phyloP scores from a whole-genome alignment of 1,140 invertebrate genomes.

The Zaprionus nigranus region DNA sequence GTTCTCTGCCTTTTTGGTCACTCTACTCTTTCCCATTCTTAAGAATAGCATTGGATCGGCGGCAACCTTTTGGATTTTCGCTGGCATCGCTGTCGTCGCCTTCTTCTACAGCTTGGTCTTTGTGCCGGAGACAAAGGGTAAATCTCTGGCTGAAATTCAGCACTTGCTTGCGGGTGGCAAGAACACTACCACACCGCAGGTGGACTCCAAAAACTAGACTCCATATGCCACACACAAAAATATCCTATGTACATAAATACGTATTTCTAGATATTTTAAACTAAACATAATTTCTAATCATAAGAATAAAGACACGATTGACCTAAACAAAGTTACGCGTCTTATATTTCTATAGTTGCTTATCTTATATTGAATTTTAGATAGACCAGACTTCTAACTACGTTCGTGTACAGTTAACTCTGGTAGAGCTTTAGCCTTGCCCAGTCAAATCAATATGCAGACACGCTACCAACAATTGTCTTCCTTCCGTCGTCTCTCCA shows the following conservation, averaged over 20 bases:
- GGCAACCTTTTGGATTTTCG: conserved; percentile 90
- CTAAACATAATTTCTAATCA: conserved; percentile 21
- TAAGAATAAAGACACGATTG: conserved; percentile 11
- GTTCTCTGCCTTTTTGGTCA: conserved; percentile 92
- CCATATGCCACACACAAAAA: background rate
- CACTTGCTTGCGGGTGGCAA: conserved; percentile 58
- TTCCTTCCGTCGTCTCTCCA: background rate
- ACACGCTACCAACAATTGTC: background rate
- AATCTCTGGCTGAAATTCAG: conserved; percentile 88
- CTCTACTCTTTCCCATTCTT: conserved; percentile 86
- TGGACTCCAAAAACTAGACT: background rate
- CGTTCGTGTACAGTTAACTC: background rate
- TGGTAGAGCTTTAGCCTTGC: background rate
- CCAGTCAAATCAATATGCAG: background rate
- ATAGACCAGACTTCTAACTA: background rate
- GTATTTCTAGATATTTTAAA: conserved; percentile 19
- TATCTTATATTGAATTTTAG: too few relatives aligned
- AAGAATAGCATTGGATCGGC: conserved; percentile 85
- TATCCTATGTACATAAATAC: background rate
- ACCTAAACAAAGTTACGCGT: background rate
- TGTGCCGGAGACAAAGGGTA: conserved; percentile 90
- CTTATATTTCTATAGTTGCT: background rate
- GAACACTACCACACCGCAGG: background rate
- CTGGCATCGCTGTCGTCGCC: conserved; percentile 88
- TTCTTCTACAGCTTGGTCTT: conserved; percentile 87